Base-by-base conservation (phyloP, 2,888 invertebrate species). In the Adela reaumurella region DNA sequence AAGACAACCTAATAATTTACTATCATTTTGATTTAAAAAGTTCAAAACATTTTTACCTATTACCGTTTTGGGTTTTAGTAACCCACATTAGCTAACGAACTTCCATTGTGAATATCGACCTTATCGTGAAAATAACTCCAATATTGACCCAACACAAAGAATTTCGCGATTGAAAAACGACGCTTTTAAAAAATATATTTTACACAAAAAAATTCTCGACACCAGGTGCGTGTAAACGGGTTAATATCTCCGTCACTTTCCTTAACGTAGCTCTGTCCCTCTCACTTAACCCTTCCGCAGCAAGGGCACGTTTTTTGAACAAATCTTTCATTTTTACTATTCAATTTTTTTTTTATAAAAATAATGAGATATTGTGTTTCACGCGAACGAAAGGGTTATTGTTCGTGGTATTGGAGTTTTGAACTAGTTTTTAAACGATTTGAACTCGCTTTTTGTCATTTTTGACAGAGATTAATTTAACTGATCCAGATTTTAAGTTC, bases 291-390 rank as follows among this genome's bases (percentile, higher is more conserved):
- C 73, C 73, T 74, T 76, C 72, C 57, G 62, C 54, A 55, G 57
- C 63, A 45, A 68, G 69, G 72, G 64, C 65, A 53, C 55, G 66
- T 71, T 72, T 72, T 77, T 76, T 63, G 74, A 70, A 68, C 64
- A 72, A 74, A 74, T 76, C 70, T 70, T 62, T 64, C 70, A 67
- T 73, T 74, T 77, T 74, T 69, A 68, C 68, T 65, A 73, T 71
- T 65, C 63, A 65, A 68, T 71, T 68, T 70, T 67, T 60, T 54
- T 56, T n/a, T n/a, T n/a, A n/a, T n/a, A n/a, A n/a, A 60, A 58
- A 67, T 74, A 78, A 77, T 74, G 74, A 76, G 73, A 73, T 74
- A 78, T 77, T 77, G 74, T 78, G 62, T 71, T 69, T 61, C 68
- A 63, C 19, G 19, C 44, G 20, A 20, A 19, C 19, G 19, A 19